phyloP scores from a whole-genome alignment of 64 coral and sea anemone species.

The Pocillopora damicornis region DNA sequence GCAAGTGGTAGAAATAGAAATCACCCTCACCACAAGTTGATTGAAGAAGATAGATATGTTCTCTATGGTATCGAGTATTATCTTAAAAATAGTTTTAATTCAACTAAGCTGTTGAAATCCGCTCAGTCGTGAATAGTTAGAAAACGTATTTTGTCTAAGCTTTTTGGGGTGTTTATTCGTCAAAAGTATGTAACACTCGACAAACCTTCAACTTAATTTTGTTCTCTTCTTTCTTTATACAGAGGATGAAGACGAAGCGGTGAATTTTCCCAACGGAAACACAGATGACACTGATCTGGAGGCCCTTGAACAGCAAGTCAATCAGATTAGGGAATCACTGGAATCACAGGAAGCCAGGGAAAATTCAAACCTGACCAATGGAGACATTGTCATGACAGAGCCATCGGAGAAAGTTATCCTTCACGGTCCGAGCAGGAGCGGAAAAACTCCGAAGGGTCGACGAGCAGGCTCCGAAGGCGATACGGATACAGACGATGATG shows the following conservation, averaged over 20 bases:
- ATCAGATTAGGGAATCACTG: slow-evolving; percentile 78
- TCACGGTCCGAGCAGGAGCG: slow-evolving; percentile 41
- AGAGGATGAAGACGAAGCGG: slow-evolving; percentile 70
- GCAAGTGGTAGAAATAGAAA: no score
- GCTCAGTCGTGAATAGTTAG: no score
- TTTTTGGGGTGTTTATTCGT: no score
- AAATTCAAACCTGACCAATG: slow-evolving; percentile 55
- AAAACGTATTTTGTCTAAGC: no score
- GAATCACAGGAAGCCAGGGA: slow-evolving; percentile 52
- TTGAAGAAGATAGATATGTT: no score
- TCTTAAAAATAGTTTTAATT: no score
- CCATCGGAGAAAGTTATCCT: slow-evolving; percentile 36
- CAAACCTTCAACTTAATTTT: not conserved
- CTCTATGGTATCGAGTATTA: no score
- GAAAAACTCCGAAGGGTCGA: slow-evolving; percentile 29
- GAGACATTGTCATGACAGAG: slow-evolving; percentile 40
- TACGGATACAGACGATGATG: slow-evolving; percentile 68
- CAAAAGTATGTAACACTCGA: not conserved
- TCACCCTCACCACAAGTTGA: no score
- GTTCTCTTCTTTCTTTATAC: not conserved
- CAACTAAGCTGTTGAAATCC: no score
- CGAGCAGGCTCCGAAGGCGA: slow-evolving; percentile 37
- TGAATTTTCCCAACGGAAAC: slow-evolving; percentile 26
- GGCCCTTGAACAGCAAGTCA: slow-evolving; percentile 77
- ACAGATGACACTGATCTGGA: slow-evolving; percentile 54